Conservation (phyloP, 2,797 vertebrate species). For the Eospalax fontanierii region DNA sequence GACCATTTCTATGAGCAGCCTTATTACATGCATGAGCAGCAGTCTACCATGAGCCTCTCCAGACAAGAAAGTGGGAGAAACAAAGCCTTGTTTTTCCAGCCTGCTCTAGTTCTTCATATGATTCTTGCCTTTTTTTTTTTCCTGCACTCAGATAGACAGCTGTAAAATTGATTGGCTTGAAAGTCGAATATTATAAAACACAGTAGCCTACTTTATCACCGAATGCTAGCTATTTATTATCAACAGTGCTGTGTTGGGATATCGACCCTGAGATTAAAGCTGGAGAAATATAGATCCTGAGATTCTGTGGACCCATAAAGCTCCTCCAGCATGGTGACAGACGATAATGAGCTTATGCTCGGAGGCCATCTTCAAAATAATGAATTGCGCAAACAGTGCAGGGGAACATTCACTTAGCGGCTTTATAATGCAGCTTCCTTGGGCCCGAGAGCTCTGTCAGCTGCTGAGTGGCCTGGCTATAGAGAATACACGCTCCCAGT, state of each 20-base stretch:
- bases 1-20: background rate
- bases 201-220: constrained; percentile 79
- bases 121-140: constrained; percentile 69
- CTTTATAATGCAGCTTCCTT: constrained; percentile 27
- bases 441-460: background rate
- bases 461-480: background rate
- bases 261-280: constrained; percentile 82
- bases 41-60: constrained; percentile 9
- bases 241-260: constrained; percentile 71
- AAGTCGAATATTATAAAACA: constrained; percentile 81
- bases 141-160: constrained; percentile 70
- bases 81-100: constrained; percentile 73
- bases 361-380: constrained; percentile 78
- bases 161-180: constrained; percentile 80
- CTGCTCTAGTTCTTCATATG: constrained; percentile 70
- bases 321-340: constrained; percentile 73
- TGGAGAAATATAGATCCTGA: constrained; percentile 82
- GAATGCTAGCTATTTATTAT: constrained; percentile 79
- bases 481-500: background rate
- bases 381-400: constrained; percentile 75
- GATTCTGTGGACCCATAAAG: constrained; percentile 73
- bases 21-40: constrained; percentile 42
- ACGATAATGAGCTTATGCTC: constrained; percentile 79
- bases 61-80: background rate
- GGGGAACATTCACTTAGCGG: constrained; percentile 50